Base-by-base conservation (phyloP, 92 coral and sea anemone genomes). In the Diadumene lineata region DNA sequence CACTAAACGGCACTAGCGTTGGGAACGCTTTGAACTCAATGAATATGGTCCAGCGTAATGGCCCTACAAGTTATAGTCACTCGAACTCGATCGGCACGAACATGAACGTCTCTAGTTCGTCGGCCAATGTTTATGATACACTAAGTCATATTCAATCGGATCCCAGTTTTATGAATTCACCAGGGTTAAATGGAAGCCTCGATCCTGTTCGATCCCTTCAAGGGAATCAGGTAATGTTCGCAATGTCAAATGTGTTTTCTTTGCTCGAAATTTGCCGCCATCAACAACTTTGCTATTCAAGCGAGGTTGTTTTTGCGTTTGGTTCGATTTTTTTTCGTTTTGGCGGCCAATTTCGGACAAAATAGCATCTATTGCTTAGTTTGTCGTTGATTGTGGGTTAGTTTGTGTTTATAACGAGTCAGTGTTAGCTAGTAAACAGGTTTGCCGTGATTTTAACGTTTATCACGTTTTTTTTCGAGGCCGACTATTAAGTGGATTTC, bases 181-280 rank as follows among this genome's bases (percentile, higher is more conserved):
- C 75, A 69, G 90, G 92, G 10, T 77, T 91, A 38, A 91, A 91
- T 81, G 97, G 97, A 84, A 91, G 81, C 79, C 93, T 92, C 21
- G 97, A 91, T 50, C 86, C 87, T 26, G 69, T 90, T 51, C 80
- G 97, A 48, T 79, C 70, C 31, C 57, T 85, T 7, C 86, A 92
- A 76, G 82, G 83, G 75, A 87, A 84, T 66, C 97, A 91, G 91
- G 97, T 91, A 87, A 69, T 92, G n/a, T n/a, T n/a, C n/a, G n/a
- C n/a, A n/a, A n/a, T n/a, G 43, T 65, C 26, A 64, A 64, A 25
- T 63, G 60, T 65, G 55, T 64, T 76, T 32, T 50, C 64, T n/a
- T 75, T 34, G 64, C 62, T 17, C 56, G 6, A 29, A 51, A 51
- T 76, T 76, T 76, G 73, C 73, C 81, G 81, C 72, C 73, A 76